Conservation (phyloP, 2,888 invertebrate species). For the Linnaemya vulpina region DNA sequence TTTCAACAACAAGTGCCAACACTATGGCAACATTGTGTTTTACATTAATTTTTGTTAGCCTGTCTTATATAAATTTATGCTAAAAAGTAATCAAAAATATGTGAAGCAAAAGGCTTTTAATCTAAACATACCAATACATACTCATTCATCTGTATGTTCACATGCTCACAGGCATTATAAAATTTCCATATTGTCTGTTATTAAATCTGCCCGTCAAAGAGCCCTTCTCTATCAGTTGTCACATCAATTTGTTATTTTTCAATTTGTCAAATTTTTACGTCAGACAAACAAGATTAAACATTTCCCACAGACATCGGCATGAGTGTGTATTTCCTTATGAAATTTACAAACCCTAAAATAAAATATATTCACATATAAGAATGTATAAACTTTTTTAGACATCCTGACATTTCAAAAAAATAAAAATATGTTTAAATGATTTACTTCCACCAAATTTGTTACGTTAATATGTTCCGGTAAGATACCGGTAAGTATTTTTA, state of each 20-base stretch:
- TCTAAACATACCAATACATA: no score
- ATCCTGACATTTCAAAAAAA: slow-evolving; percentile 7
- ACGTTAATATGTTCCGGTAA: slow-evolving; percentile 59
- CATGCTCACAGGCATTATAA: not conserved
- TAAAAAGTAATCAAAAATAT: no score
- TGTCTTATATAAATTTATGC: no score
- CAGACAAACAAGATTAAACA: not conserved
- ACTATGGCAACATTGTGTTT: no score
- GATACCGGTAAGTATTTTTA: slow-evolving; percentile 41
- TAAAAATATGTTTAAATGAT: not conserved
- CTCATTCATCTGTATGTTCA: not conserved
- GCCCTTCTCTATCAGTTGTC: slow-evolving; percentile 14
- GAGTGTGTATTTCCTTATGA: not conserved
- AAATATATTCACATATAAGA: slow-evolving; percentile 12
- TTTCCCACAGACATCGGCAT: not conserved
- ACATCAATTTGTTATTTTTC: slow-evolving; percentile 30
- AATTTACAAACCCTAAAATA: not conserved
- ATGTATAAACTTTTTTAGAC: slow-evolving; percentile 4
- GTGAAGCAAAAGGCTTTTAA: no score
- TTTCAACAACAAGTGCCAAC: no score
- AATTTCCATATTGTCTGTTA: not conserved
- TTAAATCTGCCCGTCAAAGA: not conserved
- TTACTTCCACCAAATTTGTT: slow-evolving; percentile 68
- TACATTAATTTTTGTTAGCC: no score
- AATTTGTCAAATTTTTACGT: slow-evolving; percentile 25